These are phyloP conservation scores for Stictocephala bisonia DNA, from an alignment of 2,888 invertebrate species.

Conservation along the genomic window DNA sequence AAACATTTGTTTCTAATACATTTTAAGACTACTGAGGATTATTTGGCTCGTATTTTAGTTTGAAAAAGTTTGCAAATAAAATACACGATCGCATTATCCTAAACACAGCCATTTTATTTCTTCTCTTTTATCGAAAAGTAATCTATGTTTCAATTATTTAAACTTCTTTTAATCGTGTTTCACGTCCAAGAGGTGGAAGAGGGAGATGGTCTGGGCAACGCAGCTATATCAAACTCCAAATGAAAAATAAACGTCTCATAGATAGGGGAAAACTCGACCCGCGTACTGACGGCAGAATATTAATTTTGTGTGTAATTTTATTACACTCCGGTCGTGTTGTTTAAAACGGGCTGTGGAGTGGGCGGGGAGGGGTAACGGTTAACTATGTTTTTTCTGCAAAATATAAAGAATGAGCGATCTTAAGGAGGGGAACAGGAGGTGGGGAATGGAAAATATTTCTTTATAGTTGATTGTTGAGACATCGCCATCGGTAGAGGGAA, in stretches of 20 bases:
- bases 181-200: constrained; percentile 6
- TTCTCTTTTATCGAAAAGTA: constrained; percentile 38
- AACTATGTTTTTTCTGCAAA: constrained; percentile 47
- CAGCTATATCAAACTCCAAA: constrained; percentile 43
- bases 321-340: constrained; percentile 45
- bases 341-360: constrained; percentile 12
- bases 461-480: constrained; percentile 55
- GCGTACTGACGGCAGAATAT: constrained; percentile 46
- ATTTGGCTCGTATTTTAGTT: too few species aligned
- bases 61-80: too few species aligned
- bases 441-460: constrained; percentile 53
- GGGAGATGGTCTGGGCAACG: not conserved
- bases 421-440: constrained; percentile 11
- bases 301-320: constrained; percentile 52
- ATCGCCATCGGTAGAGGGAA: constrained; percentile 51
- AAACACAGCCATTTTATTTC: constrained; percentile 27
- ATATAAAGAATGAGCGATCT: constrained; percentile 46
- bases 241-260: constrained; percentile 51
- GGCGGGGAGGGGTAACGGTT: constrained; percentile 24
- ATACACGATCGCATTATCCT: too few species aligned
- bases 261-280: constrained; percentile 35
- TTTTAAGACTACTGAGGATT: too few species aligned
- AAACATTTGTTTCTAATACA: too few species aligned
- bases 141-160: constrained; percentile 44
- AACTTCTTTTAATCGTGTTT: constrained; percentile 39